phyloP scores from a whole-genome alignment of 2,888 invertebrate species.

The Panzeria rudis region DNA sequence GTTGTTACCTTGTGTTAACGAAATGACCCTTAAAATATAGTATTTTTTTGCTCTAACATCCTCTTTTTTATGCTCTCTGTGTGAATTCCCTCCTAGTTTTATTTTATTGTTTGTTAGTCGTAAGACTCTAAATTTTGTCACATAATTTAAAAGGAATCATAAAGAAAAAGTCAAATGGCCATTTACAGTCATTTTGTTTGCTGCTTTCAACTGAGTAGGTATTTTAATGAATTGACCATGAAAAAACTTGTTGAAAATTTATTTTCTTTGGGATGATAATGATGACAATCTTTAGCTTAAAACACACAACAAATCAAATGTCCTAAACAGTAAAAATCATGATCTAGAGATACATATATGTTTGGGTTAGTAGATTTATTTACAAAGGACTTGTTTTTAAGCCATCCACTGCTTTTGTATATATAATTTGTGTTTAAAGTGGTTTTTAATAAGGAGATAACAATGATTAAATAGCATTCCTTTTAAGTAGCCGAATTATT shows the following conservation, averaged over 20 bases:
- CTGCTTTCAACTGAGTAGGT: conserved; percentile 20
- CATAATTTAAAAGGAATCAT: conserved; percentile 63
- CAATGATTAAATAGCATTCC: not conserved
- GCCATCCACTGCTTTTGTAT: conserved; percentile 17
- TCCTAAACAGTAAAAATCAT: conserved; percentile 18
- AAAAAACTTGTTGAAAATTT: conserved; percentile 74
- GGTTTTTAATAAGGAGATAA: not conserved
- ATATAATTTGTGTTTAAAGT: not conserved
- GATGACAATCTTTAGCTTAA: conserved; percentile 56
- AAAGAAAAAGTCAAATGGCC: conserved; percentile 56
- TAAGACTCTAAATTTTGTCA: conserved; percentile 53
- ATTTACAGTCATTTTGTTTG: conserved; percentile 45
- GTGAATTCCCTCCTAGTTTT: not conserved
- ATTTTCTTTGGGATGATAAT: conserved; percentile 4
- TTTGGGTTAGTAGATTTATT: not conserved
- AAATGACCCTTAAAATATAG: conserved; percentile 57
- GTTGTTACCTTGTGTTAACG: conserved; percentile 22
- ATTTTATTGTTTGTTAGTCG: not conserved
- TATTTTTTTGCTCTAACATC: conserved; percentile 5
- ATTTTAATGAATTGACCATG: conserved; percentile 74
- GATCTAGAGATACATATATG: not conserved
- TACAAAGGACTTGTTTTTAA: conserved; percentile 5
- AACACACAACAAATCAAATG: conserved; percentile 16
- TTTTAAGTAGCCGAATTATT: too few species aligned
- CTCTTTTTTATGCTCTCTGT: conserved; percentile 3